Evolutionary conservation across 1,140 invertebrate species (phyloP), one percentile per base, ranked within the genome.

Genomic region (Laupala kohalensis): DNA sequence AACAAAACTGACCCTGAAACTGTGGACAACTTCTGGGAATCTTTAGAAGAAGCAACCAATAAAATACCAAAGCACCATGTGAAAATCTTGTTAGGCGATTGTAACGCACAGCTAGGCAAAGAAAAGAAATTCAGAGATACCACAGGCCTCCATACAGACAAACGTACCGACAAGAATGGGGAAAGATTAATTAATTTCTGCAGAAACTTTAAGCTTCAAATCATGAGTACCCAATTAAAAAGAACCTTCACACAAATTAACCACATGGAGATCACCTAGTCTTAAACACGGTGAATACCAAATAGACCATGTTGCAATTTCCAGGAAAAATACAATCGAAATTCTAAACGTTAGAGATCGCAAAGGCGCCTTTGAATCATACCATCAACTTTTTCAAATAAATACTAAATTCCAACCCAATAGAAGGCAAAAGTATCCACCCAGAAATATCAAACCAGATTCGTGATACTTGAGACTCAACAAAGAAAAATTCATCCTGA

Each of bases 191-290:
- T n/a, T n/a, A n/a, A n/a, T n/a, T n/a, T n/a, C n/a, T n/a, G n/a
- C 30, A 37, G 30, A 15, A 37, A 37, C 30, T 37, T 37, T 37
- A 15, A 15, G 15, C 30, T 65, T 25, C 6, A 65, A 65, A n/a
- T 65, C n/a, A 25, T 65, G n/a, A 65, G 25, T n/a, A 25, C 64
- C n/a, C 64, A 65, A 65, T 65, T 65, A 6, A 6, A 23, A 65
- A 65, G n/a, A 24, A 65, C 64, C n/a, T 25, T 6, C 64, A 65
- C n/a, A 65, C n/a, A 65, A 65, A n/a, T n/a, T 65, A 65, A 65
- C n/a, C n/a, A 65, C 64, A 65, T n/a, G 64, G 64, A 65, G 25
- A 65, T 65, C 64, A 24, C 64, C 64, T n/a, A 65, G n/a, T 65
- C n/a, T 65, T 5, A 25, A n/a, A n/a, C n/a, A 24, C 6, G 64